Percentiles rank a stretch among this genome's conserved stretches.
phyloP scores from a whole-genome alignment of 2,113 vertebrate species.

The Tretioscincus oriximinensis region DNA sequence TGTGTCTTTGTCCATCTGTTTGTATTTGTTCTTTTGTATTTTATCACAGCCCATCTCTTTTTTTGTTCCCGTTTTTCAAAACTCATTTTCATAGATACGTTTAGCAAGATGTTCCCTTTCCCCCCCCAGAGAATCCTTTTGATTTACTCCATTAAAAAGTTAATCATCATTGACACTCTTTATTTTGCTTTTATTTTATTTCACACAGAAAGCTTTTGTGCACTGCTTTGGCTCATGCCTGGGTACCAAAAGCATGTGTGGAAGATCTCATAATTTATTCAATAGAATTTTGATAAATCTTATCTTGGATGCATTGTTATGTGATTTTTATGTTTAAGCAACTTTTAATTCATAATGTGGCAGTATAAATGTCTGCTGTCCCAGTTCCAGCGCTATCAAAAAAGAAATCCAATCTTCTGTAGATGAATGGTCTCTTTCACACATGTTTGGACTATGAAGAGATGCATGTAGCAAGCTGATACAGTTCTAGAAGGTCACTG shows the following conservation, averaged over 20 bases:
- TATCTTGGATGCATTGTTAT: conserved; percentile 68
- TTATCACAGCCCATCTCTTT: conserved; percentile 81
- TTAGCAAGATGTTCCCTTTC: conserved; percentile 72
- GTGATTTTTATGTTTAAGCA: conserved; percentile 71
- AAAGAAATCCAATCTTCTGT: conserved; percentile 75
- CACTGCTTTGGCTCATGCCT: conserved; percentile 80
- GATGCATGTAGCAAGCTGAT: conserved; percentile 85
- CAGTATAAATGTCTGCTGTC: conserved; percentile 73
- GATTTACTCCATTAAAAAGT: conserved; percentile 44
- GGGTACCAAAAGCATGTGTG: conserved; percentile 78
- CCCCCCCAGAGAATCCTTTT: conserved; percentile 56
- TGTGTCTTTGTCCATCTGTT: conserved; percentile 99
- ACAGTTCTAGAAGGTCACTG: conserved; percentile 81
- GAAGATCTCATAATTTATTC: conserved; percentile 76
- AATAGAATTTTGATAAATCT: conserved; percentile 70
- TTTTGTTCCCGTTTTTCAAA: conserved; percentile 68
- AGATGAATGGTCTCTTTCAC: conserved; percentile 84
- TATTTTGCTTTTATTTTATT: conserved; percentile 49
- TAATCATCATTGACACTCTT: conserved; percentile 57
- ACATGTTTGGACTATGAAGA: conserved; percentile 91
- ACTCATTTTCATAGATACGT: conserved; percentile 78
- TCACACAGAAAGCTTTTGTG: conserved; percentile 80
- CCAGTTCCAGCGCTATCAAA: conserved; percentile 76
- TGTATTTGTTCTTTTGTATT: conserved; percentile 96
- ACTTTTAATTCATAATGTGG: conserved; percentile 75